A percentile compares a stretch with the other conserved stretches of the same genome.
phyloP scores from a whole-genome alignment of 2,888 invertebrate species.

The Ametastegia equiseti region DNA sequence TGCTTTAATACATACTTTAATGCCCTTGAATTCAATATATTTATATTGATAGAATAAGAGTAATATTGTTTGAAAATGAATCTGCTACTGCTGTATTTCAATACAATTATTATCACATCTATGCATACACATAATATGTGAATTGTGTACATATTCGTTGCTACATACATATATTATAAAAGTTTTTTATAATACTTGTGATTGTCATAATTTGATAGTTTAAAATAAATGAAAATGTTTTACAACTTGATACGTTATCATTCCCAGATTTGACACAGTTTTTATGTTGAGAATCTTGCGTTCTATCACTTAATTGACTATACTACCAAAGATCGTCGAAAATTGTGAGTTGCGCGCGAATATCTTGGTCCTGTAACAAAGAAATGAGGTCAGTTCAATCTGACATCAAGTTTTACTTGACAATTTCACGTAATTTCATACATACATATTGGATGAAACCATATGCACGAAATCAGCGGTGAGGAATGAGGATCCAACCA shows the following conservation, averaged over 20 bases:
- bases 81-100: neutral
- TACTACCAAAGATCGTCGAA: slow-evolving; percentile 66
- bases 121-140: no score
- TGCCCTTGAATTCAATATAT: neutral
- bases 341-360: slow-evolving; percentile 62
- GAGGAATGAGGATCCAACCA: no score
- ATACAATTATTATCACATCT: neutral
- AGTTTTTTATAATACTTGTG: neutral
- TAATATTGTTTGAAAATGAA: neutral
- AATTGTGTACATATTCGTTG: neutral
- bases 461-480: no score
- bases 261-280: no score
- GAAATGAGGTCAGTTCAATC: neutral
- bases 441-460: neutral
- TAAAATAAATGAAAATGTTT: neutral
- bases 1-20: neutral
- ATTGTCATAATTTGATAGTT: neutral
- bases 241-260: neutral
- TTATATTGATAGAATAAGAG: neutral
- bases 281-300: neutral
- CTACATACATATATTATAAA: neutral
- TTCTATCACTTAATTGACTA: neutral
- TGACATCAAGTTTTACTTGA: neutral
- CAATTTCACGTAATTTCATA: neutral
- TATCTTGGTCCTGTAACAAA: slow-evolving; percentile 63